These are phyloP conservation scores for Ichneumoninae sp. DNA, from an alignment of 2,888 invertebrate species.

Conservation along the genomic window DNA sequence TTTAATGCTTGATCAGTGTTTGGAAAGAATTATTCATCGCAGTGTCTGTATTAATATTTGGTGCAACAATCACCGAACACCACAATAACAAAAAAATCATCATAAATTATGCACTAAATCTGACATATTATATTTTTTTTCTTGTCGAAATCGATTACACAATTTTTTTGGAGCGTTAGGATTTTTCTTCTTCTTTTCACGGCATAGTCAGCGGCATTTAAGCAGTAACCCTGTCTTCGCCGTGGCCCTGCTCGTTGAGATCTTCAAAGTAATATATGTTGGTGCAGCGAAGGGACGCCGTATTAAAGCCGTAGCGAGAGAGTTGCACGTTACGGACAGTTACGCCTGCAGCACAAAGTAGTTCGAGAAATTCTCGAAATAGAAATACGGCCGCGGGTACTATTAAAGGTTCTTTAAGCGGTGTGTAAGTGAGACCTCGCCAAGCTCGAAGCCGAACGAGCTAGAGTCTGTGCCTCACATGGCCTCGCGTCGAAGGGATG, in stretches of 20 bases:
- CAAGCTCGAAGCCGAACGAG: conserved; percentile 9
- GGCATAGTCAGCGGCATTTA: not conserved
- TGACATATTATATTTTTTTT: not conserved
- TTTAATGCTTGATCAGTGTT: too few relatives aligned
- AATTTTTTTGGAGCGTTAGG: not conserved
- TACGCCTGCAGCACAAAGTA: conserved; percentile 29
- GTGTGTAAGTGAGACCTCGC: conserved; percentile 4
- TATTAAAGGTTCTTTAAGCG: not conserved
- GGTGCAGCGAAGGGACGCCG: not conserved
- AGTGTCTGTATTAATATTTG: too few relatives aligned
- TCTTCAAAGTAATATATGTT: conserved; percentile 4
- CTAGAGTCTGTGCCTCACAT: conserved; percentile 34
- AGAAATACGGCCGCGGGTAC: conserved; percentile 11
- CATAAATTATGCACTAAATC: not conserved
- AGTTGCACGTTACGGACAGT: conserved; percentile 29
- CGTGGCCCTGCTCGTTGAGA: not conserved
- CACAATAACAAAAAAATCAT: too few relatives aligned
- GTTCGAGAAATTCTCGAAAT: conserved; percentile 51
- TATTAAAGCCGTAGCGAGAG: conserved; percentile 19
- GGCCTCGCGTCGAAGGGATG: conserved; percentile 44
- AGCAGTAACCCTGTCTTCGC: conserved; percentile 1
- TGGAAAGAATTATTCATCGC: too few relatives aligned
- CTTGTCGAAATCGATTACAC: not conserved
- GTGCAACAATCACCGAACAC: too few relatives aligned
- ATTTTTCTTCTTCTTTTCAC: not conserved